These are phyloP conservation scores for Lasius fuliginosus DNA, from an alignment of 2,888 invertebrate genomes.

Conservation along the genomic window DNA sequence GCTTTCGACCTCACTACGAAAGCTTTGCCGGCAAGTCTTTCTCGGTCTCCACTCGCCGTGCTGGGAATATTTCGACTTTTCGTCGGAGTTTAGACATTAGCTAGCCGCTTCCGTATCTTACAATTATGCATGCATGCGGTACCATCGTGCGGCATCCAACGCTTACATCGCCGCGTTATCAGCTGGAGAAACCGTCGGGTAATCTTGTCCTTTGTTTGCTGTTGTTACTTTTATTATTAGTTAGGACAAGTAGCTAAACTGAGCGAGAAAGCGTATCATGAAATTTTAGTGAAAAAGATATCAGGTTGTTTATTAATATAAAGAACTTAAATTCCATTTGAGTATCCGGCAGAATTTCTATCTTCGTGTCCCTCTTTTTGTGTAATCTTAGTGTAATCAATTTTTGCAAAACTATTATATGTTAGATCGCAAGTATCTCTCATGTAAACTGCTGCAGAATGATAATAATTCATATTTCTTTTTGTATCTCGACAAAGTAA, in stretches of 20 bases:
- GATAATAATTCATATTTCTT: neutral
- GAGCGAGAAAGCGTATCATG: neutral
- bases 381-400: neutral
- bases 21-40: conserved; percentile 18
- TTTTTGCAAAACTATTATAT: neutral
- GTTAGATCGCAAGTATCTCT: neutral
- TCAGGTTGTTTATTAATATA: neutral
- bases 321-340: neutral
- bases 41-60: conserved; percentile 1
- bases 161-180: neutral
- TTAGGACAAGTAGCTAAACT: neutral
- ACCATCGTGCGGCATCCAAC: neutral
- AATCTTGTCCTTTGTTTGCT: conserved; percentile 22
- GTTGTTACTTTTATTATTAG: neutral
- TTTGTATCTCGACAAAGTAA: neutral
- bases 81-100: conserved; percentile 54
- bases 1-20: conserved; percentile 12
- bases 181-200: neutral
- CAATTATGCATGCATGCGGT: neutral
- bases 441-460: neutral
- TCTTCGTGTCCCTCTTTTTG: neutral
- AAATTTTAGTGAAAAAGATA: neutral
- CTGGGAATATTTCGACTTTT: conserved; percentile 47
- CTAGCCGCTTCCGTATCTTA: conserved; percentile 35
- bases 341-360: neutral